These are phyloP conservation scores for Strigamia crassipes DNA, from an alignment of 2,888 invertebrate species.

Conservation along the genomic window DNA sequence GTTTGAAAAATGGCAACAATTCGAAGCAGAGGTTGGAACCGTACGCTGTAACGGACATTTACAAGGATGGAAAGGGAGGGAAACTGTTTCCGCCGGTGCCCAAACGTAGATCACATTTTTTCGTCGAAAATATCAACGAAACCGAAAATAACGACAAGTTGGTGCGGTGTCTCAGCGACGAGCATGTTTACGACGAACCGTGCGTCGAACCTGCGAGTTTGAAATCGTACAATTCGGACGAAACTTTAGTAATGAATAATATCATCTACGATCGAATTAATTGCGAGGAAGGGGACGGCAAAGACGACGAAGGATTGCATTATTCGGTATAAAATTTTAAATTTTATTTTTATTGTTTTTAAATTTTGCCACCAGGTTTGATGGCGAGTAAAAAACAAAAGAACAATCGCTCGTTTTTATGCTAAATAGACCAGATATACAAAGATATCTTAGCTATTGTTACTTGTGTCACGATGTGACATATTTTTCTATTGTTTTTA, in stretches of 20 bases:
- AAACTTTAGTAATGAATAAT: conserved; percentile 11
- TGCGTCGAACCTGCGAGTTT: background rate
- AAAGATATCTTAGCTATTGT: too few species aligned
- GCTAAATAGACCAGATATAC: background rate
- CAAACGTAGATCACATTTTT: conserved; percentile 32
- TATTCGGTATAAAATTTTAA: conserved; percentile 33
- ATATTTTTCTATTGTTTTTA: too few species aligned
- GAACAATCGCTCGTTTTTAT: background rate
- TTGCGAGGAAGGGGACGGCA: background rate
- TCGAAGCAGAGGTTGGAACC: background rate
- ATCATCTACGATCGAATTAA: background rate
- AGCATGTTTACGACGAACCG: conserved; percentile 52
- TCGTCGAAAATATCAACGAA: background rate
- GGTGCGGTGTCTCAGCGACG: conserved; percentile 50
- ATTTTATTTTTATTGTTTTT: too few species aligned
- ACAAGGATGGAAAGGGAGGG: background rate
- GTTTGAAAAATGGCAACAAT: background rate
- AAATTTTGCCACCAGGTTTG: background rate
- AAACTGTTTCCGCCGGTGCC: background rate
- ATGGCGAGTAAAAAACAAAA: background rate
- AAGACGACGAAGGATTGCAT: background rate
- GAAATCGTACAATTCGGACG: conserved; percentile 4
- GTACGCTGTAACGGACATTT: background rate
- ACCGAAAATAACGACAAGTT: conserved; percentile 44
- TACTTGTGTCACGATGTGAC: background rate